Evolutionary conservation across 2,113 vertebrate genomes (phyloP).

Genomic region (Donacobius atricapilla): DNA sequence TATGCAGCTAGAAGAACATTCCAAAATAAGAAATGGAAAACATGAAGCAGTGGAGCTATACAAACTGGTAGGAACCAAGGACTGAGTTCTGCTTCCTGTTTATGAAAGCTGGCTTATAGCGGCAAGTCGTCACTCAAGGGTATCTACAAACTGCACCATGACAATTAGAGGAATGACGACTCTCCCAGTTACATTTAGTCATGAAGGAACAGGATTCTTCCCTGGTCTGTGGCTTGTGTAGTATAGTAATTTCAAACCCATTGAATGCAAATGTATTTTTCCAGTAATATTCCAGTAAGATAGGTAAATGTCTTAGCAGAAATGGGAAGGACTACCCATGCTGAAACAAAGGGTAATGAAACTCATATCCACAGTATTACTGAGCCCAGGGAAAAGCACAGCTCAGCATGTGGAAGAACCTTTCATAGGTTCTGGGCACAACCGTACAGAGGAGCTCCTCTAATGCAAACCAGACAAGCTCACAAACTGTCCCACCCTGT

Average conservation of each 20-base stretch:
- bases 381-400: not conserved
- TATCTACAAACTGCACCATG: not conserved
- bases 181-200: not conserved
- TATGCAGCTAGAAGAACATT: not conserved
- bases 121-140: rapidly evolving
- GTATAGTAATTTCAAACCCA: not conserved
- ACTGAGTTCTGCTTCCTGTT: not conserved
- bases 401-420: not conserved
- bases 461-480: not conserved
- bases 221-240: not conserved
- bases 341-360: not conserved
- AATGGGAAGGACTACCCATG: not conserved
- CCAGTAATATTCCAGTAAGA: not conserved
- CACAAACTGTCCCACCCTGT: not conserved
- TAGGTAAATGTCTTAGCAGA: not conserved
- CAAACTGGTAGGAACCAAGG: not conserved
- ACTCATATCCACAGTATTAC: not conserved
- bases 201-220: not conserved
- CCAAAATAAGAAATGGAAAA: not conserved
- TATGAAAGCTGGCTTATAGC: not conserved
- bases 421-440: not conserved
- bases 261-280: not conserved
- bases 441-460: not conserved
- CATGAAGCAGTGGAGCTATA: not conserved
- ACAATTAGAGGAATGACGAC: not conserved